phyloP scores from a whole-genome alignment of 2,797 vertebrate genomes.

The Brotula barbata region DNA sequence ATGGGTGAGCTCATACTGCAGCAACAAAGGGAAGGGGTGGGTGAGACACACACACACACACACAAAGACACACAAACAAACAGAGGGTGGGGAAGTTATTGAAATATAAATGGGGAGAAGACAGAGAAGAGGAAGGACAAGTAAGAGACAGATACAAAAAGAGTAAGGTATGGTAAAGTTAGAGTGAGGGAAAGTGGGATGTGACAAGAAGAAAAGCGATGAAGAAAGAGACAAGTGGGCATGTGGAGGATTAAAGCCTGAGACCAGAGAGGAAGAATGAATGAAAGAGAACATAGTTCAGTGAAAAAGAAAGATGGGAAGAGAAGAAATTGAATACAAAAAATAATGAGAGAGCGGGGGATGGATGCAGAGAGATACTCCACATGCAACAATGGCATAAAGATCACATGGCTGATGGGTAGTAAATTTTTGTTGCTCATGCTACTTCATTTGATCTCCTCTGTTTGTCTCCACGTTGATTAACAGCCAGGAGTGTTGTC shows the following conservation, averaged over 20 bases:
- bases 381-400: constrained; percentile 9
- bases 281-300: no score
- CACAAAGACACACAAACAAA: constrained; percentile 14
- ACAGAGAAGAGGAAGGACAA: not conserved
- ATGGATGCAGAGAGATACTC: not conserved
- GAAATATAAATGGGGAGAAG: not conserved
- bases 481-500: constrained; percentile 69
- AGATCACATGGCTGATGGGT: constrained; percentile 55
- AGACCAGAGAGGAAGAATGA: not conserved
- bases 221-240: not conserved
- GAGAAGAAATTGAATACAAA: constrained; percentile 11
- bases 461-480: constrained; percentile 72
- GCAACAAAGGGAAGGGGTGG: constrained; percentile 51
- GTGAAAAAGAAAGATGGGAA: not conserved
- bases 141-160: constrained; percentile 4
- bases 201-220: not conserved
- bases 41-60: constrained; percentile 1
- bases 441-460: constrained; percentile 67
- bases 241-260: not conserved
- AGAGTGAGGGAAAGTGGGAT: constrained; percentile 6
- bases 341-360: not conserved
- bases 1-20: constrained; percentile 70
- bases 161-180: constrained; percentile 17
- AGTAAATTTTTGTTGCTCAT: constrained; percentile 68
- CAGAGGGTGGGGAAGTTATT: not conserved